These are phyloP conservation scores for Hormaphis cornu DNA, from an alignment of 1,140 invertebrate genomes.

Conservation along the genomic window DNA sequence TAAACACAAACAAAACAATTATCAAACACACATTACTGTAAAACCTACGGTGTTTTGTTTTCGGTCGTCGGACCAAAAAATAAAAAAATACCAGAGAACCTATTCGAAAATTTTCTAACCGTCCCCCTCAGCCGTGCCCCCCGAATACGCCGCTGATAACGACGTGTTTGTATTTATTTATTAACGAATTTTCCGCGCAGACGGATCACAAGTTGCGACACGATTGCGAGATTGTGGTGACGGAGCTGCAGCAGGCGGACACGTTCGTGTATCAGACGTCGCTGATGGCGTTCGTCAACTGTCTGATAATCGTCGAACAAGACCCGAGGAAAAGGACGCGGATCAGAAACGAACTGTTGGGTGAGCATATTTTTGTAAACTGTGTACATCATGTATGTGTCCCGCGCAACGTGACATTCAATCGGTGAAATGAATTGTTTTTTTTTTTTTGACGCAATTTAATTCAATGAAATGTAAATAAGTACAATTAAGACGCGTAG, in stretches of 20 bases:
- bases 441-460: no score
- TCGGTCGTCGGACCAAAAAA: no score
- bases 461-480: no score
- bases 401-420: not conserved
- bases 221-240: constrained; percentile 44
- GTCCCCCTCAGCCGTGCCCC: no score
- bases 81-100: no score
- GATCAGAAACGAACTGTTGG: constrained; percentile 45
- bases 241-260: constrained; percentile 43
- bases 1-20: no score
- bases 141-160: no score
- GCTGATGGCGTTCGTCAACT: constrained; percentile 48
- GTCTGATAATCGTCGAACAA: constrained; percentile 45
- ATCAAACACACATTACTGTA: no score
- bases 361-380: constrained; percentile 36
- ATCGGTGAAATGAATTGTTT: not conserved
- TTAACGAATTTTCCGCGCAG: not conserved
- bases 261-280: constrained; percentile 43
- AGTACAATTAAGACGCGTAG: no score
- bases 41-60: no score
- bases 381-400: no score
- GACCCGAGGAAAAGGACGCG: constrained; percentile 40
- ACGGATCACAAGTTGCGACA: constrained; percentile 38
- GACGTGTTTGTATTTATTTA: not conserved
- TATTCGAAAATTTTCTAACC: no score